Evolutionary conservation across 2,888 invertebrate species (phyloP), one percentile per base, ranked within the genome.

Genomic region (Pyrochroa serraticornis): DNA sequence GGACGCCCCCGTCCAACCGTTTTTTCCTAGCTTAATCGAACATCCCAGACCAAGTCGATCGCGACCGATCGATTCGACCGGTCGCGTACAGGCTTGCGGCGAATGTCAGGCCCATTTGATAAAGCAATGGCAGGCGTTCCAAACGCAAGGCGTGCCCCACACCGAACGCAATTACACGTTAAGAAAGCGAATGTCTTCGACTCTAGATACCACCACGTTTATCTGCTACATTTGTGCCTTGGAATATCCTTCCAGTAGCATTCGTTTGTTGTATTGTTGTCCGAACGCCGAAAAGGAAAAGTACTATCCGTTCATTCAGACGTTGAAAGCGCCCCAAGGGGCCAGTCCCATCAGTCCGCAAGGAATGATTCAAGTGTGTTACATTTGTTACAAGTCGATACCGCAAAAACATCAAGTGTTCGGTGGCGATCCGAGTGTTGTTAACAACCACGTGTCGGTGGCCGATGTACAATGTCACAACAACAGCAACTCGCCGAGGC

Each of bases 181-280:
- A 49, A 85, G 93, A 60, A 92, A 92, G 75, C 85, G 92, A 38
- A 89, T 89, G 52, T 85, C 88, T 30, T 82, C 85, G 6, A 81
- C 84, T 12, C 76, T 83, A 52, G 87, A 88, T 70, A 84, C 85
- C 8, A 86, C 88, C 43, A 88, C 88, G 47, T 93, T 94, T 79
- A 88, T 94, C 42, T 95, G 95, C 81, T 95, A 93, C 80, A 92
- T 92, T 53, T 95, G 95, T 80, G 92, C 92, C 38, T 85, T 88
- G 68, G 87, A 90, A 75, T 90, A 90, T 74, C 89, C 91, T 57
- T 89, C 90, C 58, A 89, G 90, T 66, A 89, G 90, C 77, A 85
- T 92, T 73, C 84, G 93, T 62, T 85, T 93, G 69, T 85, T 95
- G 55, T 93, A 93, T 79, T 92, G 92, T 80, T 89, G 90, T 75